phyloP scores from a whole-genome alignment of 2,797 vertebrate species.

The Pristis pectinata region DNA sequence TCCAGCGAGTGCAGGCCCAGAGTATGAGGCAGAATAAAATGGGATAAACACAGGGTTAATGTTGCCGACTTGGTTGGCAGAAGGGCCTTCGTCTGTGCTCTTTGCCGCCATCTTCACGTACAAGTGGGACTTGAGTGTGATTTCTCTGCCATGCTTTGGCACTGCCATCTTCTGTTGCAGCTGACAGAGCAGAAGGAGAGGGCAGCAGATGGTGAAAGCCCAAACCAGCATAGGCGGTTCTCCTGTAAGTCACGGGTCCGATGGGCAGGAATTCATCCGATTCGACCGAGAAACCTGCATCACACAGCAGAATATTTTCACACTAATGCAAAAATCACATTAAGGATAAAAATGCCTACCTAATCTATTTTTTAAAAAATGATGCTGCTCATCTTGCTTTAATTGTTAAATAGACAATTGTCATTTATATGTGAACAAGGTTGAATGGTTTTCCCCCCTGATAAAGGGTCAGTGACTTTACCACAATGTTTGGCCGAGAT shows the following conservation, averaged over 20 bases:
- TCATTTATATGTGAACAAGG: background rate
- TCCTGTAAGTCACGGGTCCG: slow-evolving; percentile 59
- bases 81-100: too few relatives aligned
- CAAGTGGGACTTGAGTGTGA: background rate
- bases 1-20: too few relatives aligned
- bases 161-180: slow-evolving; percentile 50
- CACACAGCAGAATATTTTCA: background rate
- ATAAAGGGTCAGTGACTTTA: background rate
- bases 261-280: background rate
- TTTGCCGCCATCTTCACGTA: too few relatives aligned
- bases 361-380: background rate
- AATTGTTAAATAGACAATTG: background rate
- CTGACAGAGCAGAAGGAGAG: slow-evolving; percentile 57
- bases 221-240: slow-evolving; percentile 66
- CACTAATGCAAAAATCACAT: background rate
- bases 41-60: too few relatives aligned
- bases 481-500: background rate
- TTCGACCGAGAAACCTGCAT: background rate
- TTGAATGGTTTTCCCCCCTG: background rate
- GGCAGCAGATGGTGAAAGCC: slow-evolving; percentile 59
- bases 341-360: background rate
- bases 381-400: background rate
- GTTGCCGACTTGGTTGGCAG: too few relatives aligned
- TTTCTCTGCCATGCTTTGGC: background rate
- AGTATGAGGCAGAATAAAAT: too few relatives aligned